phyloP scores from a whole-genome alignment of 2,797 vertebrate genomes.

The Thamnophis elegans region DNA sequence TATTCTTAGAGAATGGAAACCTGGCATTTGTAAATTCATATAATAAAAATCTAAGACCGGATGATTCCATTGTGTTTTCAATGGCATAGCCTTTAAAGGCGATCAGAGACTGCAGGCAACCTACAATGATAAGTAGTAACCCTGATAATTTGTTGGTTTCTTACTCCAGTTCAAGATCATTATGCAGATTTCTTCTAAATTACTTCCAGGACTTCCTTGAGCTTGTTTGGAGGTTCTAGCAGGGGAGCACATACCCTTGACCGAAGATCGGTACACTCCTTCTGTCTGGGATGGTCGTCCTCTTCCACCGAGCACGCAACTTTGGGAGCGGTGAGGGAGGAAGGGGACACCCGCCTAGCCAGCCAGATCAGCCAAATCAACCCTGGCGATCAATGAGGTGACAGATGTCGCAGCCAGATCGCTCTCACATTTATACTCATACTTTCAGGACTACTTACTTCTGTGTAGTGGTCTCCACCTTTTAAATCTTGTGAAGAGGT shows the following conservation, averaged over 20 bases:
- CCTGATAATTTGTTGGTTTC: neutral
- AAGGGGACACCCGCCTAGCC: too few species aligned
- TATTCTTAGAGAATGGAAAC: neutral
- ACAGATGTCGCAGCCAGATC: too few species aligned
- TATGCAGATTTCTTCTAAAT: neutral
- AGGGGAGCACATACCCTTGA: too few species aligned
- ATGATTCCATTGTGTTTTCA: neutral
- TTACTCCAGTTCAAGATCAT: neutral
- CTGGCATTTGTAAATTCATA: neutral
- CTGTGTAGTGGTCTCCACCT: neutral
- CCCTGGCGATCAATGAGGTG: too few species aligned
- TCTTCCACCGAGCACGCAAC: too few species aligned
- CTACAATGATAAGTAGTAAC: neutral
- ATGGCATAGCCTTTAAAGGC: neutral
- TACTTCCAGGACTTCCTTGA: neutral
- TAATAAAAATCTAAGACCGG: neutral
- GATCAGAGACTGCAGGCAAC: neutral
- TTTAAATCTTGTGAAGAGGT: too few species aligned
- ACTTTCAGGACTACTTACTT: neutral
- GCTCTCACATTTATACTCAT: neutral
- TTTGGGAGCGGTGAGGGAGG: too few species aligned
- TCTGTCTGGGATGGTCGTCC: too few species aligned
- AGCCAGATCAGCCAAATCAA: too few species aligned
- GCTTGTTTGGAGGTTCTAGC: too few species aligned
- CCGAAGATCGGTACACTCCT: too few species aligned